Percentiles rank a stretch among this genome's conserved stretches.
phyloP scores from a whole-genome alignment of 2,888 invertebrate genomes.

The Oligia strigilis region DNA sequence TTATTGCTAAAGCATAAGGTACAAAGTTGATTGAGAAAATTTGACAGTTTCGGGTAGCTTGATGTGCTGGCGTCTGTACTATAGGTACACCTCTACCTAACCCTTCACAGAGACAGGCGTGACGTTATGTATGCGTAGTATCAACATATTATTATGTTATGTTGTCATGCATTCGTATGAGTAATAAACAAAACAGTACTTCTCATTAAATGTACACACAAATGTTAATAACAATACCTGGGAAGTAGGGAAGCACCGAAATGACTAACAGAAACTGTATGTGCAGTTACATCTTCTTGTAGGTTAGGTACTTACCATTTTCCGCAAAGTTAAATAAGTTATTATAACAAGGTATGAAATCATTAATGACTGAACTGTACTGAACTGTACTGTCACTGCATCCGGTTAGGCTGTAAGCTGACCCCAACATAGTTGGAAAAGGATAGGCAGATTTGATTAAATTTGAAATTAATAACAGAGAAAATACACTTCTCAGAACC shows the following conservation, averaged over 20 bases:
- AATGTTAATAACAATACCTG: constrained; percentile 50
- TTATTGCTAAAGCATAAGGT: too few relatives aligned
- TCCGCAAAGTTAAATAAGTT: constrained; percentile 3
- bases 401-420: neutral
- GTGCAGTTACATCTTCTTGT: constrained; percentile 22
- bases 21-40: too few relatives aligned
- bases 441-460: neutral
- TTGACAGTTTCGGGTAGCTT: too few relatives aligned
- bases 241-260: constrained; percentile 52
- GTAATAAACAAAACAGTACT: constrained; percentile 21
- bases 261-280: constrained; percentile 35
- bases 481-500: neutral
- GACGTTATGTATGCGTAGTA: neutral
- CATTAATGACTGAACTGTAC: neutral
- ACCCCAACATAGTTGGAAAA: neutral
- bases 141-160: neutral
- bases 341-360: neutral
- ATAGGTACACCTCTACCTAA: neutral
- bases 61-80: too few relatives aligned
- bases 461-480: neutral
- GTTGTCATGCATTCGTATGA: neutral
- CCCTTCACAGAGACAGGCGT: neutral
- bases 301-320: constrained; percentile 1
- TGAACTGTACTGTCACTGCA: neutral
- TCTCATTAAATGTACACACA: constrained; percentile 33